Base-by-base conservation (phyloP, 2,888 invertebrate genomes). In the Orthosia incerta region DNA sequence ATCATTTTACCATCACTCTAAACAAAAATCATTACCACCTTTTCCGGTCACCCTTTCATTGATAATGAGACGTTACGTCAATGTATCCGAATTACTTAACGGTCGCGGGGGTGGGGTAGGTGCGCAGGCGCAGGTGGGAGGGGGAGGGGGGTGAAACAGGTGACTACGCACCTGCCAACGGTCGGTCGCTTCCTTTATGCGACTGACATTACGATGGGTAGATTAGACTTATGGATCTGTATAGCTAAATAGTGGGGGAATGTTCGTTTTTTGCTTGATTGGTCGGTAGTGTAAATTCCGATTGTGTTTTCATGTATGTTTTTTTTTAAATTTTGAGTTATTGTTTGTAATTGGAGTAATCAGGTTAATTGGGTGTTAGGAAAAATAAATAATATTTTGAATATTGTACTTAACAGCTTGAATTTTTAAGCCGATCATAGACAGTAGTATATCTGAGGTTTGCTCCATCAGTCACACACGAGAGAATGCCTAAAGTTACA, bases 91-190 rank as follows among this genome's bases (percentile, higher is more conserved):
- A 86, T 87, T 87, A 86, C 85, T 84, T 94, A 95, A 95, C 95
- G 95, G 95, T 94, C 91, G 90, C 79, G 79, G 86, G 87, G 87
- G 63, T 64, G 79, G n/a, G 61, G 78, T 26, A 15, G 65, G 31
- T 60, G 83, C 87, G 89, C 87, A 87, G 88, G 80, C 78, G 84
- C 85, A 45, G 48, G 59, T 18, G 26, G 59, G 59, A 45, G 50
- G 64, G 53, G 51, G 7, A 39, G 60, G 7, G 12, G 45, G 60
- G 11, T 16, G 90, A 90, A 94, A 95, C 96, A 96, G 96, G 96
- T 96, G 96, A 93, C 91, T 83, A 68, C 85, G 90, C 96, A 96
- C 96, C 96, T 96, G 95, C 90, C 94, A 95, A 95, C 95, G 91
- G 94, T 91, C 93, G 89, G 93, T 90, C 91, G 89, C 90, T 93